These are phyloP conservation scores for Dallia pectoralis DNA, from an alignment of 2,797 vertebrate genomes.

Conservation along the genomic window DNA sequence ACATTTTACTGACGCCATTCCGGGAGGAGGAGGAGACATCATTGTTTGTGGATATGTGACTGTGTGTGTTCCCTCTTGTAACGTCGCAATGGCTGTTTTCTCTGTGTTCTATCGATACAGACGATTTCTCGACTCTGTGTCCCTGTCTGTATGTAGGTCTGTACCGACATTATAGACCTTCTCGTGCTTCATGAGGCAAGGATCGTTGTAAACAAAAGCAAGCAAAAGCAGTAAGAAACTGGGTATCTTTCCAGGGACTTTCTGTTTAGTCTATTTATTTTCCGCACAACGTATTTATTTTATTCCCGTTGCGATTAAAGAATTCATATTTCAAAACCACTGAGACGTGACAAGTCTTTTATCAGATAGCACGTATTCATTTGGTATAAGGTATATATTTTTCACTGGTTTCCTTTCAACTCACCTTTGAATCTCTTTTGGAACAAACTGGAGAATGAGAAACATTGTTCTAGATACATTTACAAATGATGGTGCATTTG, in stretches of 20 bases:
- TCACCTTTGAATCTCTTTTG: background rate
- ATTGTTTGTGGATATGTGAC: conserved; percentile 70
- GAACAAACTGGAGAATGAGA: background rate
- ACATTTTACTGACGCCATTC: conserved; percentile 79
- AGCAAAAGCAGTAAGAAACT: conserved; percentile 45
- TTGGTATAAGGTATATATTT: background rate
- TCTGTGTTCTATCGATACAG: conserved; percentile 27
- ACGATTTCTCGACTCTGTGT: conserved; percentile 32
- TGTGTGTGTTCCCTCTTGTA: conserved; percentile 55
- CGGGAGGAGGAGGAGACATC: conserved; percentile 15
- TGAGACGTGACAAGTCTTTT: conserved; percentile 18
- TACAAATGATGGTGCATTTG: no score
- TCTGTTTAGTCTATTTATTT: conserved; percentile 55
- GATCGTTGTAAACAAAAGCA: conserved; percentile 53
- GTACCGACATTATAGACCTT: conserved; percentile 25
- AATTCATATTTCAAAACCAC: conserved; percentile 47
- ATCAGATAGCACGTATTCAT: background rate
- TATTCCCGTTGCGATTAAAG: conserved; percentile 59
- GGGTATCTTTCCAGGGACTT: conserved; percentile 53
- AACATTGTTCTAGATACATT: no score
- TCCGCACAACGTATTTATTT: conserved; percentile 45
- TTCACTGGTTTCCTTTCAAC: background rate
- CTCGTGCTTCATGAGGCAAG: conserved; percentile 25
- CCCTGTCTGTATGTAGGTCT: conserved; percentile 10
- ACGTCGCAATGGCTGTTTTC: conserved; percentile 39